Base-by-base conservation (phyloP, 2,888 invertebrate genomes). In the Nesidiocoris tenuis region DNA sequence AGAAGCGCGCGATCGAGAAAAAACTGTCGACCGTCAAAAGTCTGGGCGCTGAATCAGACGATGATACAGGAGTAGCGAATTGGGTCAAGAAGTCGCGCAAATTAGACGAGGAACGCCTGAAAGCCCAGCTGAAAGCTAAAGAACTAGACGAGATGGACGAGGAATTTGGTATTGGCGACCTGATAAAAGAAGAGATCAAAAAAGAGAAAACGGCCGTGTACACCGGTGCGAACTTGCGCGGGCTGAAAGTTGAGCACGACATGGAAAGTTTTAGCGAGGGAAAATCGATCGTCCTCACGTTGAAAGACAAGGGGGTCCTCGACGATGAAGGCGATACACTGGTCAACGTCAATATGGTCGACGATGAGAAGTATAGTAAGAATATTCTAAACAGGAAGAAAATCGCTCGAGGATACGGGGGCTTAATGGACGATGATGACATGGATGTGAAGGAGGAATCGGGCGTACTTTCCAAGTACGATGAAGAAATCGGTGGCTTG, bases 131-230 rank as follows among this genome's bases (percentile, higher is more conserved):
- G 84, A 87, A 93, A 84, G 98, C 96, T 21, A 95, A 95, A 83
- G 88, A 94, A 86, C 84, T 98, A 82, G 95, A 97, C 84, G 96
- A 98, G 84, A 88, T 98, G 87, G 98, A 98, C 85, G 92, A 90
- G 80, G 96, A 94, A 83, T 97, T 98, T 87, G 97, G 96, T 25
- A 90, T 96, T 77, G 88, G 90, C 16, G 92, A 91, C 81, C 85
- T 96, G 65, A 88, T 97, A n/a, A 91, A 92, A 79, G 90, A 92
- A 80, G 94, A 94, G 81, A 88, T 88, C 79, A 85, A 85, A 67
- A 86, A 85, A 77, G 87, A 88, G 67, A 86, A 88, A 23, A 85
- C 83, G 61, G 83, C 84, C 66, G 87, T 89, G 2, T 96, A 96
- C 84, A 85, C 88, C 0, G 87, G 89, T 65, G 87, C 86, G 81